These are phyloP conservation scores for Phocides pigmalion DNA, from an alignment of 1,140 invertebrate species.

Conservation along the genomic window DNA sequence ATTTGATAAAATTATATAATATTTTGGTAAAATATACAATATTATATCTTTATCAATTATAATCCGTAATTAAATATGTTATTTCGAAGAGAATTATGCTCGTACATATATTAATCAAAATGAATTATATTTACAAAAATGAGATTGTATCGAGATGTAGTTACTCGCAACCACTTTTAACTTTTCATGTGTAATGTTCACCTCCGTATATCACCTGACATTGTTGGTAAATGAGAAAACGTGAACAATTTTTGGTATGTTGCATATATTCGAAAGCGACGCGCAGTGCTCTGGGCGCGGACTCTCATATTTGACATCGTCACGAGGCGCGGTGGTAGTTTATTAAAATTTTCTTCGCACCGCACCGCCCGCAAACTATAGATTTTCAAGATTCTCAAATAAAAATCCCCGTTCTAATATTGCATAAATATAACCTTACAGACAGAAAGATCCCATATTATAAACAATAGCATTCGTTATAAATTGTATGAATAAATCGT, in stretches of 20 bases:
- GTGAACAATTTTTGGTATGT: not conserved
- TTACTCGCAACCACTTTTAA: too few relatives aligned
- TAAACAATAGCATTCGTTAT: conserved; percentile 23
- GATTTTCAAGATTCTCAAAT: too few relatives aligned
- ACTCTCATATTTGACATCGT: not conserved
- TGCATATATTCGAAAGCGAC: not conserved
- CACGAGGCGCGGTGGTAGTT: not conserved
- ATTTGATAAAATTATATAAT: too few relatives aligned
- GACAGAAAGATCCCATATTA: conserved; percentile 3
- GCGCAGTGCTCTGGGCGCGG: not conserved
- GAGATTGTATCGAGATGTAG: too few relatives aligned
- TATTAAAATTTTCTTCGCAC: conserved; percentile 6
- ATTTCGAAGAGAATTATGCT: too few relatives aligned
- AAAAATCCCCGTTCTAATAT: not conserved
- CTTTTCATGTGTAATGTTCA: too few relatives aligned
- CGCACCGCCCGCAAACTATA: not conserved
- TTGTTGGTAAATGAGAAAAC: not conserved
- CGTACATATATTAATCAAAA: too few relatives aligned
- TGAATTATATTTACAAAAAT: too few relatives aligned
- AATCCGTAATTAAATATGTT: too few relatives aligned
- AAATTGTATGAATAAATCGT: conserved; percentile 29
- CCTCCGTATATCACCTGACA: not conserved
- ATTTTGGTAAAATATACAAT: too few relatives aligned
- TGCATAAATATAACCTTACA: not conserved
- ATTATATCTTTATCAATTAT: too few relatives aligned